These are phyloP conservation scores for Elysia crispata DNA, from an alignment of 2,888 invertebrate genomes.

Conservation along the genomic window DNA sequence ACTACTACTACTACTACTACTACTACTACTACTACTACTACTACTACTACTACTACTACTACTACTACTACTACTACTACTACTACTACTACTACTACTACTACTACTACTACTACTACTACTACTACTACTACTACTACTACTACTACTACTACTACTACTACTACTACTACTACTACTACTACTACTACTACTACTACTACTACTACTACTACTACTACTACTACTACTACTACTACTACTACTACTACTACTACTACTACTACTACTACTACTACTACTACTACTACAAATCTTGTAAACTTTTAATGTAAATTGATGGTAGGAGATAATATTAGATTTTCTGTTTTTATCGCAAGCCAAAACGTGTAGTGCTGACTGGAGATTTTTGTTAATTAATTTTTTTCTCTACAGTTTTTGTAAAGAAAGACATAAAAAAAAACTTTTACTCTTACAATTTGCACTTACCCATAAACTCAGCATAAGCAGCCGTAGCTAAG, in stretches of 20 bases:
- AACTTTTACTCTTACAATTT: no score
- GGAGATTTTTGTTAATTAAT: no score
- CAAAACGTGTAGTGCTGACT: no score
- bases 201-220: constrained; percentile 34
- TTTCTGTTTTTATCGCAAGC: no score
- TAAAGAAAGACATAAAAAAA: no score
- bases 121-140: constrained; percentile 28
- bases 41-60: constrained; percentile 32
- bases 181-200: constrained; percentile 15
- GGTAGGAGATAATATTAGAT: no score
- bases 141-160: constrained; percentile 31
- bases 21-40: constrained; percentile 7
- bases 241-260: constrained; percentile 32
- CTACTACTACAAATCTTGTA: no score
- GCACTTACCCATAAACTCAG: no score
- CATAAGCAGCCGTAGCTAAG: no score
- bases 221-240: constrained; percentile 34
- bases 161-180: constrained; percentile 30
- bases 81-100: constrained; percentile 30
- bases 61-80: constrained; percentile 34
- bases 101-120: constrained; percentile 28
- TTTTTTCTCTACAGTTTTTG: no score
- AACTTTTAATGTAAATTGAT: no score
- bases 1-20: constrained; percentile 46
- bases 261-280: constrained; percentile 23